Conservation (phyloP, 2,888 invertebrate genomes). For the Rugalucina vietnamica region DNA sequence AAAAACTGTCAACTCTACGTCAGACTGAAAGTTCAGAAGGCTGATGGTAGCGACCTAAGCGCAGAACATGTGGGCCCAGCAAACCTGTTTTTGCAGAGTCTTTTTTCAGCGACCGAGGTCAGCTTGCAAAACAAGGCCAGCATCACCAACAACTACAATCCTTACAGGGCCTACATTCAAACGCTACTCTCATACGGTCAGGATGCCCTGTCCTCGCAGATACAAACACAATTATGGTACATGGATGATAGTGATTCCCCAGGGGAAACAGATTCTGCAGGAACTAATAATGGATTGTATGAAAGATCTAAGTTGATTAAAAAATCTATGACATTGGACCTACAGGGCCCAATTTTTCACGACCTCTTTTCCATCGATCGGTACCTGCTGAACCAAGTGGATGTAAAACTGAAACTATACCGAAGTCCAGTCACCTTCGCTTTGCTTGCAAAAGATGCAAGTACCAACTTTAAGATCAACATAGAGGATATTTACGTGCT, state of each 20-base stretch:
- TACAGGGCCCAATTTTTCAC: slow-evolving; percentile 18
- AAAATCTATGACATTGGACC: slow-evolving; percentile 19
- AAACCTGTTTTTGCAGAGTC: slow-evolving; percentile 46
- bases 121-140: slow-evolving; percentile 42
- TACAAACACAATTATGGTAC: slow-evolving; percentile 39
- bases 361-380: slow-evolving; percentile 9
- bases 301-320: slow-evolving; percentile 15
- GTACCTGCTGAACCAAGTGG: slow-evolving; percentile 16
- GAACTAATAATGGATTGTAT: slow-evolving; percentile 20
- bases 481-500: slow-evolving; percentile 20
- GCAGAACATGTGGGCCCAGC: slow-evolving; percentile 50
- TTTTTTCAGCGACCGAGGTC: slow-evolving; percentile 51
- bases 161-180: slow-evolving; percentile 44
- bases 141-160: slow-evolving; percentile 35
- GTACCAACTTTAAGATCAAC: slow-evolving; percentile 25
- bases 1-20: slow-evolving; percentile 34
- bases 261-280: slow-evolving; percentile 33
- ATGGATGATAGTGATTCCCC: slow-evolving; percentile 42
- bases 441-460: neutral
- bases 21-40: slow-evolving; percentile 28
- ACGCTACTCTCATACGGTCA: slow-evolving; percentile 29
- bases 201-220: slow-evolving; percentile 31
- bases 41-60: slow-evolving; percentile 20
- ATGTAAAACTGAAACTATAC: slow-evolving; percentile 26
- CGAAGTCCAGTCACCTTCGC: neutral